Base-by-base conservation (phyloP, 2,113 vertebrate species). In the Engystomops pustulosus region DNA sequence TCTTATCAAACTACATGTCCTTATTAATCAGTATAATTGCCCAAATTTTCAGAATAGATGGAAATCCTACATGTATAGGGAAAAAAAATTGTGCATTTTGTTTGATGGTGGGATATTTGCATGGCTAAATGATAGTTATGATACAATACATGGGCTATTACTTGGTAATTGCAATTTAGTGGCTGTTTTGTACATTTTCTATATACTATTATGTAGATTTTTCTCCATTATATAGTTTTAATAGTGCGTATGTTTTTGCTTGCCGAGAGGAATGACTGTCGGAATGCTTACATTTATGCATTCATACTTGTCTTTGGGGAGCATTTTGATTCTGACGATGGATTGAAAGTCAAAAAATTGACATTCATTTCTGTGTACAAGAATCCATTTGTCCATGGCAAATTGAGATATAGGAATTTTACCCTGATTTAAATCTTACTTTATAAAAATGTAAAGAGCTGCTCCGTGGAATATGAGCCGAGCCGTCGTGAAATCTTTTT, bases 221-320 rank as follows among this genome's bases (percentile, higher is more conserved):
- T 65, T 68, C 11, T 44, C 68, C 68, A 44, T 70, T n/a, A 70
- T 70, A 25, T 23, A 41, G 36, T 23, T 44, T 70, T 70, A 70
- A n/a, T 70, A 70, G 36, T 23, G 68, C 68, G 18, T 34, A 70
- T 70, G 68, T 70, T 70, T 70, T 70, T 44, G 67, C 68, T 23
- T 70, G 36, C 34, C 45, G 38, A 74, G 12, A 18, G 70, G 70
- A 49, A 45, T 49, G 32, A 15, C 49, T 67, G 32, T 36, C 27
- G 32, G 32, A 34, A 67, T 67, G 15, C 30, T 67, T 67, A 34
- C 32, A 36, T 67, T 67, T 67, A 67, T 32, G 17, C 7, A 67
- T 67, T 67, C 15, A 67, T 67, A 67, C 62, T 67, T 67, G 62
- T 67, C 62, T 67, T 67, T 36, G 62, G 62, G 62, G 62, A 67